Conservation (phyloP, 2,797 vertebrate species). For the Falco concolor region DNA sequence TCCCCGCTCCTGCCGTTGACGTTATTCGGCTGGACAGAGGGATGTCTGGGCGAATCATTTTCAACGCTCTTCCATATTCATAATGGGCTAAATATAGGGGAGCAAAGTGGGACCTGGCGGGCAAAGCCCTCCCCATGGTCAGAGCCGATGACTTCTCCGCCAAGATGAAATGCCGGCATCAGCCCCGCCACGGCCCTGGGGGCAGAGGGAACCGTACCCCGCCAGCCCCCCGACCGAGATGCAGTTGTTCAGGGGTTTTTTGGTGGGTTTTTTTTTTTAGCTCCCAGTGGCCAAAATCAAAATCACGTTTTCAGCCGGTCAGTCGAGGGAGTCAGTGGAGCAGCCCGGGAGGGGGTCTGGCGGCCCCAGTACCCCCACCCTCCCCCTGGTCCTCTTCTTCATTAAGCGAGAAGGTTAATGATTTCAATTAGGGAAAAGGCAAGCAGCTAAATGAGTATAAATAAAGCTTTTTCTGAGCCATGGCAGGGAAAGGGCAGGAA, state of each 20-base stretch:
- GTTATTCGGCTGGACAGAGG: slow-evolving; percentile 87
- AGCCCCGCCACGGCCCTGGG: slow-evolving; percentile 51
- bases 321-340: not conserved
- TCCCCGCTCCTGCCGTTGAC: slow-evolving; percentile 76
- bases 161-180: slow-evolving; percentile 81
- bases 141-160: slow-evolving; percentile 79
- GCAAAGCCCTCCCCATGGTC: slow-evolving; percentile 79
- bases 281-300: slow-evolving; percentile 50
- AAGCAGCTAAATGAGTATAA: slow-evolving; percentile 55
- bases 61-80: slow-evolving; percentile 88
- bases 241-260: not conserved
- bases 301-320: not conserved
- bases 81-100: slow-evolving; percentile 89
- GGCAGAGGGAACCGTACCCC: slow-evolving; percentile 45
- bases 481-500: not conserved
- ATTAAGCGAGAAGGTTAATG: slow-evolving; percentile 70
- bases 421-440: slow-evolving; percentile 66
- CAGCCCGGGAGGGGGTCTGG: not conserved
- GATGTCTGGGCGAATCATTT: slow-evolving; percentile 89
- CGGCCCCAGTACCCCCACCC: not conserved
- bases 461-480: slow-evolving; percentile 27
- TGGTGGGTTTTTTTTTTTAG: not conserved
- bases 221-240: slow-evolving; percentile 31
- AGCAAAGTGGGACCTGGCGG: slow-evolving; percentile 77
- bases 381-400: slow-evolving; percentile 37